phyloP scores from a whole-genome alignment of 2,113 vertebrate genomes.

The Amphiprion percula region DNA sequence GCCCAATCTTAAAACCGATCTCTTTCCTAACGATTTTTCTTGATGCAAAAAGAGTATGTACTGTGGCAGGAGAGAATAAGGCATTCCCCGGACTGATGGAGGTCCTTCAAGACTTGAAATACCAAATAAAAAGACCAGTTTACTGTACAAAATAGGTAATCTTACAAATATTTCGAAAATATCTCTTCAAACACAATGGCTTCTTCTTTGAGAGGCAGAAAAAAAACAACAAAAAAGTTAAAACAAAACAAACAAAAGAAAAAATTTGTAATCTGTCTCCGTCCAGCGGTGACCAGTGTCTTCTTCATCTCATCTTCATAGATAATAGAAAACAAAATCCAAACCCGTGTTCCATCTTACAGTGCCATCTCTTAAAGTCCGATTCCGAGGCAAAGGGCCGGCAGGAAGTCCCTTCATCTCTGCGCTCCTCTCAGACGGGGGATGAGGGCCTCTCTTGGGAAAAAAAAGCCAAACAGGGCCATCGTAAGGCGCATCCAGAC shows the following conservation, averaged over 20 bases:
- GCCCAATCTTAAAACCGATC: constrained; percentile 52
- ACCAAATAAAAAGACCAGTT: constrained; percentile 77
- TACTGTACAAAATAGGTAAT: constrained; percentile 85
- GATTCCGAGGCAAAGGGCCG: constrained; percentile 37
- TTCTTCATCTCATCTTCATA: constrained; percentile 74
- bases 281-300: constrained; percentile 81
- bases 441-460: constrained; percentile 65
- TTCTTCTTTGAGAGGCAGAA: constrained; percentile 74
- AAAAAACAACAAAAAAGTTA: constrained; percentile 14
- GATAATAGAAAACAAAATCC: constrained; percentile 70
- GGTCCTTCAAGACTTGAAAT: constrained; percentile 80
- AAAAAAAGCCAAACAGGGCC: constrained; percentile 76
- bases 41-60: constrained; percentile 51
- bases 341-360: constrained; percentile 83
- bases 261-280: constrained; percentile 65
- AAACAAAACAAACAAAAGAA: background rate
- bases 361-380: constrained; percentile 80
- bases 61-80: constrained; percentile 80
- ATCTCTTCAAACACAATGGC: constrained; percentile 84
- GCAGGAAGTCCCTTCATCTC: constrained; percentile 71
- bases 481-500: constrained; percentile 79
- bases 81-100: constrained; percentile 82
- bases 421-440: constrained; percentile 69
- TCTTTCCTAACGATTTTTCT: constrained; percentile 41
- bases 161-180: constrained; percentile 84